Evolutionary conservation across 1,140 invertebrate genomes (phyloP).

Genomic region (Lasaia peninsularis): DNA sequence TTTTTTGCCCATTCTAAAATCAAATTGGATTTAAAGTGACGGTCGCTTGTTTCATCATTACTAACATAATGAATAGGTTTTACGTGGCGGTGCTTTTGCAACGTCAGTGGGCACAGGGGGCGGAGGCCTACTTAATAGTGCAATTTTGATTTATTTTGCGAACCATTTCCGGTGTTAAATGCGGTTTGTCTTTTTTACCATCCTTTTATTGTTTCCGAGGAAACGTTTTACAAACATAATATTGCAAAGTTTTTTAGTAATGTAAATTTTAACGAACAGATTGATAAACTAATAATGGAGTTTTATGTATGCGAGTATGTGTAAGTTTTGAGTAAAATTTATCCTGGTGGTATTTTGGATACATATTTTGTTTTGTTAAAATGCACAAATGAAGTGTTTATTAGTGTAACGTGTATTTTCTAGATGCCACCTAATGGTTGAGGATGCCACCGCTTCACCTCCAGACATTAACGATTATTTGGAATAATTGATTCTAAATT

Average conservation of each 20-base stretch:
- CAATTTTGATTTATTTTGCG: constrained; percentile 71
- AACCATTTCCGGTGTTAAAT: constrained; percentile 64
- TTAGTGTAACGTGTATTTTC: no score
- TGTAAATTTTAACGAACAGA: not conserved
- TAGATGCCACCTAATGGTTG: no score
- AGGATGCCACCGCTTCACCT: no score
- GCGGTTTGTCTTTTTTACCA: constrained; percentile 21
- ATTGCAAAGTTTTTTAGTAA: constrained; percentile 3
- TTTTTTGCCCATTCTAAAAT: not conserved
- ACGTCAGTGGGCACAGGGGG: constrained; percentile 4
- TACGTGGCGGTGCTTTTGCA: constrained; percentile 42
- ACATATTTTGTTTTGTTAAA: no score
- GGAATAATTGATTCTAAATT: no score
- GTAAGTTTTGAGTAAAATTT: no score
- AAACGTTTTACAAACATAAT: constrained; percentile 11
- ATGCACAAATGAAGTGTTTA: no score
- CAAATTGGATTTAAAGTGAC: constrained; percentile 7
- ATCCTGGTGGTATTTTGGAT: no score
- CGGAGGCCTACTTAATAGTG: constrained; percentile 48
- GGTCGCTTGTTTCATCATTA: constrained; percentile 9
- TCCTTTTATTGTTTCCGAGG: not conserved
- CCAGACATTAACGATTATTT: no score
- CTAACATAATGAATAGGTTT: constrained; percentile 36
- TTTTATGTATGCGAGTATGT: no score
- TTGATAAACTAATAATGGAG: not conserved